These are phyloP conservation scores for Brachirus orientalis DNA, from an alignment of 2,113 vertebrate genomes.

Conservation along the genomic window DNA sequence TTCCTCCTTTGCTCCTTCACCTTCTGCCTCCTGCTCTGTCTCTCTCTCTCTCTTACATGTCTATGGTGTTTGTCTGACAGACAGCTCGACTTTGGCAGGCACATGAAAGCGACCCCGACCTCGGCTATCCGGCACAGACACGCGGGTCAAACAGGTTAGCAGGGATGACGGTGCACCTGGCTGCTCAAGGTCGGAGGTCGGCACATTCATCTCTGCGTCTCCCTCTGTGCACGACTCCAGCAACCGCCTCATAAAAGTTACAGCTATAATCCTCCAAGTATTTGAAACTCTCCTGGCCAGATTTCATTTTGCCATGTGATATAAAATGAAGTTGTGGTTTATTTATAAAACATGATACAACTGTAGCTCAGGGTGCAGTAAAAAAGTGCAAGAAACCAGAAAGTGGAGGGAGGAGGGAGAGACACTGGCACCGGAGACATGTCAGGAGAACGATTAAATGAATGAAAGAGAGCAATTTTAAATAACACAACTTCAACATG, in stretches of 20 bases:
- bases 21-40: not conserved
- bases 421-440: not conserved
- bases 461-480: not conserved
- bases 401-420: not conserved
- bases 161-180: constrained; percentile 1
- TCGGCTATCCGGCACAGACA: constrained; percentile 3
- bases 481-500: not conserved
- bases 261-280: not conserved
- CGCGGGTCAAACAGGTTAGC: constrained; percentile 16
- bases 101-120: constrained; percentile 13
- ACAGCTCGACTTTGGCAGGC: constrained; percentile 6
- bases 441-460: not conserved
- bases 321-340: not conserved
- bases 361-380: not conserved
- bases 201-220: not conserved
- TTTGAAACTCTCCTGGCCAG: not conserved
- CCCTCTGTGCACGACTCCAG: not conserved
- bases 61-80: constrained; percentile 6
- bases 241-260: not conserved
- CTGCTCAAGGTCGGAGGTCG: constrained; percentile 14
- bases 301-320: not conserved
- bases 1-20: not conserved
- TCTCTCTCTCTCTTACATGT: not conserved
- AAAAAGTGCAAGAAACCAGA: not conserved
- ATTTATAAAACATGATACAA: not conserved